Base-by-base conservation (phyloP, 2,888 invertebrate species). In the Furcula furcula region DNA sequence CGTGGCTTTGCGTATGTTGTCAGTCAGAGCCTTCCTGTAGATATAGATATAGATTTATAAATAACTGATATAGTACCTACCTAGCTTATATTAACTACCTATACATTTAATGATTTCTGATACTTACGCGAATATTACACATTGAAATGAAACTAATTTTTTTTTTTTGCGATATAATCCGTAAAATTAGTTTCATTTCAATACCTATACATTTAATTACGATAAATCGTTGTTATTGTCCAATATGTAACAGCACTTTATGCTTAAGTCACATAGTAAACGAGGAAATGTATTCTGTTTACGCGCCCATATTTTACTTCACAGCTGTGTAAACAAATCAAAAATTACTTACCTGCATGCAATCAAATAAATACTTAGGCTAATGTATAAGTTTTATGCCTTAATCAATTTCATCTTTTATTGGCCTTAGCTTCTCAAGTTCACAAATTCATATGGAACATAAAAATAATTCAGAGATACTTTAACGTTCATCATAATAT, bases 401-500 rank as follows among this genome's bases (percentile, higher is more conserved):
- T 67, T 73, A 69, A 75, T 75, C 68, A 74, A 71, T 73, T 68
- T 58, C 46, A 59, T 64, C 57, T 73, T 66, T 76, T 76, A 76
- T 74, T 63, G 61, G 61, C 49, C 56, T 34, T 46, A 63, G 50
- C 68, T 61, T 69, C 68, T 74, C 72, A 67, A 67, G 72, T 75
- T 73, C 68, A 73, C 73, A 68, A 73, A 75, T 70, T 71, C 76
- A 67, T 77, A 67, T 65, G 62, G 60, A 55, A 71, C 73, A 79
- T 77, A 80, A 79, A 81, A 81, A 78, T 75, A 77, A 75, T 72
- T 73, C 65, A 61, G 52, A 65, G 53, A 51, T 64, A 67, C 65
- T 70, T 78, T 74, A 78, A 68, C 80, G 80, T 84, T 75, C 82
- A 76, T 85, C 85, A 84, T 83, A 84, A 82, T 71, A 78, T 78